Evolutionary conservation across 2,113 vertebrate genomes (phyloP).

Genomic region (Cololabis saira): DNA sequence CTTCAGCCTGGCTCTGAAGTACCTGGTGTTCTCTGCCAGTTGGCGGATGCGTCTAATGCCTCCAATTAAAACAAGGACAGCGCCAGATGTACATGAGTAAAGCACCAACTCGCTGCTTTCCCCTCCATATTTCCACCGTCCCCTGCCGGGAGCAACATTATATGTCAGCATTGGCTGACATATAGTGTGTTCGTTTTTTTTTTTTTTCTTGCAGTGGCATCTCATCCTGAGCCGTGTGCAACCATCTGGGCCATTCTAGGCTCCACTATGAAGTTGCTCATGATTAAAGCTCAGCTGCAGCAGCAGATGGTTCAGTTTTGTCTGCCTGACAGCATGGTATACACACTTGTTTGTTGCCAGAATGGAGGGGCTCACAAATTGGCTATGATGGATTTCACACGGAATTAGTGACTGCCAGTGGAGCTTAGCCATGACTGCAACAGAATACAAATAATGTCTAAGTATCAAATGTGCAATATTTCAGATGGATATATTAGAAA

Average conservation of each 20-base stretch:
- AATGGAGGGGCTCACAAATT: conserved; percentile 57
- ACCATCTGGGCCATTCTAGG: conserved; percentile 63
- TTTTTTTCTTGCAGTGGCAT: conserved; percentile 17
- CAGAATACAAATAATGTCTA: conserved; percentile 40
- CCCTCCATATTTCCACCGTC: conserved; percentile 6
- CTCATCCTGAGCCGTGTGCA: conserved; percentile 39
- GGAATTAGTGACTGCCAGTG: conserved; percentile 39
- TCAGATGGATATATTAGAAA: conserved; percentile 48
- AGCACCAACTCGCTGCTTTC: conserved; percentile 13
- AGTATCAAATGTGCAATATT: conserved; percentile 20
- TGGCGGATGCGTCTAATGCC: conserved; percentile 85
- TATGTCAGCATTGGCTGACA: conserved; percentile 40
- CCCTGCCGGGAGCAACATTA: conserved; percentile 29
- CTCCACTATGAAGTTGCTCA: conserved; percentile 43
- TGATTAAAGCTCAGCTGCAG: conserved; percentile 60
- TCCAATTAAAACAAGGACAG: conserved; percentile 69
- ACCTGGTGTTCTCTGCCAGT: conserved; percentile 88
- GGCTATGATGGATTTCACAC: conserved; percentile 60
- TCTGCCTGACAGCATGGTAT: conserved; percentile 53
- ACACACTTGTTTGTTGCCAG: conserved; percentile 48
- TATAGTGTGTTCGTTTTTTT: background rate
- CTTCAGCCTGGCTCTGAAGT: conserved; percentile 88
- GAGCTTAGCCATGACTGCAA: conserved; percentile 39
- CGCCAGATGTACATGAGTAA: conserved; percentile 46
- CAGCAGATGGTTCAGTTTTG: conserved; percentile 78